Base-by-base conservation (phyloP, 1,140 invertebrate genomes). In the Cylas formicarius region DNA sequence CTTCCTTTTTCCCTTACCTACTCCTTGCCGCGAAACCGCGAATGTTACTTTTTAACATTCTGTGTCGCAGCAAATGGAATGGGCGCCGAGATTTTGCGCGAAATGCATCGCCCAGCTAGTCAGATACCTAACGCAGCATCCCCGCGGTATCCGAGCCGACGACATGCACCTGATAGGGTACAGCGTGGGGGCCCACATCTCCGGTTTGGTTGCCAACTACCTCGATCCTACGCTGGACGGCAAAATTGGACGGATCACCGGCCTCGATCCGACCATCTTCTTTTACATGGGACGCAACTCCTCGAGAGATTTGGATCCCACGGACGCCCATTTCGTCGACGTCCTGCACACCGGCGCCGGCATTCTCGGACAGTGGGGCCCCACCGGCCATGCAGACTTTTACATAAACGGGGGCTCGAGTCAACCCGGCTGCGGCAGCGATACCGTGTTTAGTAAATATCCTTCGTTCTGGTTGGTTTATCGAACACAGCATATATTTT, bases 391-490 rank as follows among this genome's bases (percentile, higher is more conserved):
- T 61, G 85, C 85, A 7, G 89, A 92, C 63, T 92, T 90, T 66
- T 91, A 91, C 66, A 82, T 90, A 17, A 91, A 92, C 60, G 88
- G 88, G 7, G 89, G 88, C 21, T 86, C 83, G 26, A 82, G 82
- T 54, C 89, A 92, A 56, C 88, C 88, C 2, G 88, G 86, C 33
- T 92, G 88, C 58, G 78, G 81, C 0, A 81, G 81, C 27, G 72
- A 82, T 35, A 86, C 82, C 2, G 70, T 88, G 27, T 84, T 89
- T 55, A 80, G 85, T 87, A 74, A 80, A 78, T 72, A 3, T 13
- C n/a, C n/a, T n/a, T n/a, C n/a, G n/a, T n/a, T n/a, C n/a, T n/a
- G n/a, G n/a, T n/a, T n/a, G n/a, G n/a, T n/a, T n/a, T 18, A 5
- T 10, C 2, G n/a, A 44, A 36, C 16, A 14, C 2, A n/a, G 5